Percentiles rank a stretch among this genome's conserved stretches.
Evolutionary conservation across 2,113 vertebrate species (phyloP).

Genomic region (Gasterosteus nipponicus): DNA sequence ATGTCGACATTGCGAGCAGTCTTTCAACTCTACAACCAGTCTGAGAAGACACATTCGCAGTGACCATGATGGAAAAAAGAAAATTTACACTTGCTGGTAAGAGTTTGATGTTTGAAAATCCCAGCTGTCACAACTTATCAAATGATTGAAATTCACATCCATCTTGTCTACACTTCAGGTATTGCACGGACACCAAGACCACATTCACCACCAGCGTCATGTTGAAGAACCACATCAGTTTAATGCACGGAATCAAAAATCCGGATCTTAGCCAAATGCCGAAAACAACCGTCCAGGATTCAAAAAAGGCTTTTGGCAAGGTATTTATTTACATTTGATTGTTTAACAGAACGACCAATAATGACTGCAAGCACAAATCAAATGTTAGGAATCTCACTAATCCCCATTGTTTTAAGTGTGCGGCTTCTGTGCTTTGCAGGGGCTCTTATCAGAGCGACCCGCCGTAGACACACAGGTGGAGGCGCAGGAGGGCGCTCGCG

Average conservation of each 20-base stretch:
- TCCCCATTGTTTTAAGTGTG: not conserved
- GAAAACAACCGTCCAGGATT: slow-evolving; percentile 75
- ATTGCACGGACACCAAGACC: slow-evolving; percentile 88
- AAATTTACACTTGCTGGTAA: slow-evolving; percentile 90
- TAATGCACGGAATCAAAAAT: slow-evolving; percentile 97
- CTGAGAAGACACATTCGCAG: slow-evolving; percentile 91
- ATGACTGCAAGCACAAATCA: not conserved
- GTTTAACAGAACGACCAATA: not conserved
- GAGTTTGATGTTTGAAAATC: slow-evolving; percentile 42
- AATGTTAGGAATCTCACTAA: not conserved
- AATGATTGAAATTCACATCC: not conserved
- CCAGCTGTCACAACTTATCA: not conserved
- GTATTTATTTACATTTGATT: slow-evolving; percentile 24
- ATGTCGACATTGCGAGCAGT: slow-evolving; percentile 91
- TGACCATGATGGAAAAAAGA: slow-evolving; percentile 91
- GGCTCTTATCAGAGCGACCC: slow-evolving; percentile 79
- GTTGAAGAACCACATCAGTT: slow-evolving; percentile 95
- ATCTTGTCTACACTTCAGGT: slow-evolving; percentile 78
- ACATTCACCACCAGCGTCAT: slow-evolving; percentile 87
- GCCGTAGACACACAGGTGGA: slow-evolving; percentile 50
- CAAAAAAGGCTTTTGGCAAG: slow-evolving; percentile 67
- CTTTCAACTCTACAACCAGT: slow-evolving; percentile 88
- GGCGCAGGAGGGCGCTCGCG: slow-evolving; percentile 32
- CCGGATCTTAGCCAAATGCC: slow-evolving; percentile 90
- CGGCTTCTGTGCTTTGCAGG: slow-evolving; percentile 72